phyloP scores from a whole-genome alignment of 2,113 vertebrate species.

The Thermophis baileyi region DNA sequence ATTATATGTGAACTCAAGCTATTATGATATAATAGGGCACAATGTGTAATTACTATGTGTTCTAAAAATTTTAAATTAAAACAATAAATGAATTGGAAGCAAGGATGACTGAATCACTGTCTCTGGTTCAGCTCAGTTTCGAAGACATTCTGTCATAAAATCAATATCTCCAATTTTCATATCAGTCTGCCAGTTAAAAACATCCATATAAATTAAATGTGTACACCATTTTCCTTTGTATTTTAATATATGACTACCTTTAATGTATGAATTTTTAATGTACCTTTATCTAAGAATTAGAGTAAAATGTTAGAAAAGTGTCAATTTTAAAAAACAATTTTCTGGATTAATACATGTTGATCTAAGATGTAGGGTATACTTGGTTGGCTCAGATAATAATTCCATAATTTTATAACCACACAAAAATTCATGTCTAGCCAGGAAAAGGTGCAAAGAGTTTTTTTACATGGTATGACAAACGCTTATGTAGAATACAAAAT shows the following conservation, averaged over 20 bases:
- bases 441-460: background rate
- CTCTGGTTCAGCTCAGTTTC: background rate
- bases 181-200: background rate
- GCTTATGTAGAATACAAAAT: background rate
- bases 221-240: background rate
- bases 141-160: background rate
- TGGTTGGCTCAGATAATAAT: background rate
- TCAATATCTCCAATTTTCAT: background rate
- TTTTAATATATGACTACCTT: background rate
- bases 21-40: slow-evolving; percentile 19
- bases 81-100: background rate
- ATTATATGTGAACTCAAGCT: slow-evolving; percentile 2
- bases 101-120: background rate
- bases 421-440: background rate
- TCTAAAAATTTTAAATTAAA: slow-evolving; percentile 27
- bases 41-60: slow-evolving; percentile 12
- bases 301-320: background rate
- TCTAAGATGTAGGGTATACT: background rate
- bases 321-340: background rate
- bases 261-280: background rate
- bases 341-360: background rate
- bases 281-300: background rate
- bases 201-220: background rate
- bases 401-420: background rate
- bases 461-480: background rate